Evolutionary conservation across 2,888 invertebrate genomes (phyloP).

Genomic region (Orthonychiurus folsomi): DNA sequence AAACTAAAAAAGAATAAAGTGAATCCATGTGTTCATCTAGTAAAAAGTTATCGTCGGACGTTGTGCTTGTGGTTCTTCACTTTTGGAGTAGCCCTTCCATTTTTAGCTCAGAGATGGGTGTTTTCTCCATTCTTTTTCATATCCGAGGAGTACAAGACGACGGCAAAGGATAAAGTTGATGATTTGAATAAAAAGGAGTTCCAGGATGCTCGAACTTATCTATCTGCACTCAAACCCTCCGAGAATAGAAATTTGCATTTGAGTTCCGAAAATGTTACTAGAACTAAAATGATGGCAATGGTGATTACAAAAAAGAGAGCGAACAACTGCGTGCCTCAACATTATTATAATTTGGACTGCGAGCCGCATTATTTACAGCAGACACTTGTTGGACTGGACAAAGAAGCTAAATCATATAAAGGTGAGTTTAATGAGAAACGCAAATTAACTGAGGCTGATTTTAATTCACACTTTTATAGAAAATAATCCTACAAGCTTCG

Average conservation of each 20-base stretch:
- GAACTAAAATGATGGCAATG: neutral
- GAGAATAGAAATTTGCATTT: neutral
- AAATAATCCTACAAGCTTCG: neutral
- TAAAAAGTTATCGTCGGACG: neutral
- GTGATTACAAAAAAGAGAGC: neutral
- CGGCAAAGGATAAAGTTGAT: neutral
- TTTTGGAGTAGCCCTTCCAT: neutral
- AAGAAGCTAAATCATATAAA: neutral
- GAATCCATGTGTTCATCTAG: no score
- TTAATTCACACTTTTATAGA: neutral
- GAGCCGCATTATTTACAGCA: neutral
- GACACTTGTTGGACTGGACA: neutral
- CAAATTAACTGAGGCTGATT: neutral
- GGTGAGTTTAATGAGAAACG: no score
- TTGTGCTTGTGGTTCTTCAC: neutral
- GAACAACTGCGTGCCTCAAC: neutral
- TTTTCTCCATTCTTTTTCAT: neutral
- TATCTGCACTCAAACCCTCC: neutral
- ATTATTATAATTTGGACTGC: neutral
- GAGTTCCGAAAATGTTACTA: neutral
- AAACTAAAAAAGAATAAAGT: no score
- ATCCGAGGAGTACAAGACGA: neutral
- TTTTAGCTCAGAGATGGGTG: neutral
- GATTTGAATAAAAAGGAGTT: neutral
- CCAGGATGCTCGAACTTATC: neutral